These are phyloP conservation scores for Elymnias hypermnestra DNA, from an alignment of 1,140 invertebrate genomes.

Conservation along the genomic window DNA sequence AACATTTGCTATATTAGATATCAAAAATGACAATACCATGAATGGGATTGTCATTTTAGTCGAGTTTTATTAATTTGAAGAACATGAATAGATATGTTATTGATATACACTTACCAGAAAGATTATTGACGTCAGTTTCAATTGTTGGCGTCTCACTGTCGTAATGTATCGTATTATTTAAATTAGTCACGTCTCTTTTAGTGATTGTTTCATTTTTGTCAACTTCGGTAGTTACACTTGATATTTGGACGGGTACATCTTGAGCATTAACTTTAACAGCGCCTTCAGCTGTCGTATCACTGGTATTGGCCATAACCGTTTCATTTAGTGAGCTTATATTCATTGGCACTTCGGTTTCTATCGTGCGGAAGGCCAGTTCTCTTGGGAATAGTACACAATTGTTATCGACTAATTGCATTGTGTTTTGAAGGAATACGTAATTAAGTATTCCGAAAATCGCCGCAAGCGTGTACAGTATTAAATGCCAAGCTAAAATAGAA, in stretches of 20 bases:
- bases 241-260: constrained; percentile 10
- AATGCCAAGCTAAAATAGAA: constrained; percentile 54
- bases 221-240: background rate
- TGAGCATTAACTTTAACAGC: constrained; percentile 19
- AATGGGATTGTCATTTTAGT: no score
- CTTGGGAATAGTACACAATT: constrained; percentile 52
- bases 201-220: constrained; percentile 9
- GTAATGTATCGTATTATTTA: constrained; percentile 11
- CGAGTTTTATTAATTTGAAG: no score
- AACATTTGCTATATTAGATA: background rate
- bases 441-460: constrained; percentile 55
- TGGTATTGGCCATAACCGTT: constrained; percentile 2
- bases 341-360: constrained; percentile 24
- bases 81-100: no score
- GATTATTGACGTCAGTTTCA: constrained; percentile 12
- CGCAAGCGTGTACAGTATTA: constrained; percentile 44
- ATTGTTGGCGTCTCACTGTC: background rate
- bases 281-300: constrained; percentile 15
- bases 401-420: constrained; percentile 46
- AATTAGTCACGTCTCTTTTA: constrained; percentile 5
- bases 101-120: constrained; percentile 11
- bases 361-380: constrained; percentile 37
- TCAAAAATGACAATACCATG: no score
- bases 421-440: constrained; percentile 51
- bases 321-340: constrained; percentile 11